phyloP scores from a whole-genome alignment of 2,797 vertebrate genomes.

The Hyperoplus immaculatus region DNA sequence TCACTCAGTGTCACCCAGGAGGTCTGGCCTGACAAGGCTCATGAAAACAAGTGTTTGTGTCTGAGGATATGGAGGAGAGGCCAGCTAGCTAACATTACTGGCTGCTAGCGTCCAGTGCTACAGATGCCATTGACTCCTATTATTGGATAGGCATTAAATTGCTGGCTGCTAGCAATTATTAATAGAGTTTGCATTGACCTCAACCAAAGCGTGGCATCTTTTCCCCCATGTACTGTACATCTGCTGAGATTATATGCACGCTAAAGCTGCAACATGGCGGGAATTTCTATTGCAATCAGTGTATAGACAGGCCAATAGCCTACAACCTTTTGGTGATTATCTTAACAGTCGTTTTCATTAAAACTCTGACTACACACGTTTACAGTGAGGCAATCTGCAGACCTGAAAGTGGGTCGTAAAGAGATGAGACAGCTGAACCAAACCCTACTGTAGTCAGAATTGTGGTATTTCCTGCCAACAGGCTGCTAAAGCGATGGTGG shows the following conservation, averaged over 20 bases:
- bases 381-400: background rate
- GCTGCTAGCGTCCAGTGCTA: background rate
- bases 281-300: slow-evolving; percentile 28
- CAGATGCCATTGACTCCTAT: slow-evolving; percentile 7
- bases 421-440: background rate
- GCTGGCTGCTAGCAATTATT: slow-evolving; percentile 25
- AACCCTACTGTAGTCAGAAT: background rate
- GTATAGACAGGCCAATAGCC: slow-evolving; percentile 17
- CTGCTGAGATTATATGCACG: slow-evolving; percentile 18
- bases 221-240: background rate
- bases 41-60: slow-evolving; percentile 34
- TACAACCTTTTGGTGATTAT: slow-evolving; percentile 18
- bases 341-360: slow-evolving; percentile 19
- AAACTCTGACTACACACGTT: slow-evolving; percentile 24
- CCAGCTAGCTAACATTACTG: slow-evolving; percentile 3
- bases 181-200: background rate
- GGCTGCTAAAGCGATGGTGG: slow-evolving; percentile 13
- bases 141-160: slow-evolving; percentile 33
- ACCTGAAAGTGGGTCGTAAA: background rate
- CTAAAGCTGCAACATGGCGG: slow-evolving; percentile 12
- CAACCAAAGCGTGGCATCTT: slow-evolving; percentile 2
- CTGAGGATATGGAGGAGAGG: slow-evolving; percentile 8
- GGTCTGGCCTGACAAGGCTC: slow-evolving; percentile 15
- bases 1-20: background rate
- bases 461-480: slow-evolving; percentile 10